Conservation (phyloP, 2,888 invertebrate genomes). For the Gryllus longicercus region DNA sequence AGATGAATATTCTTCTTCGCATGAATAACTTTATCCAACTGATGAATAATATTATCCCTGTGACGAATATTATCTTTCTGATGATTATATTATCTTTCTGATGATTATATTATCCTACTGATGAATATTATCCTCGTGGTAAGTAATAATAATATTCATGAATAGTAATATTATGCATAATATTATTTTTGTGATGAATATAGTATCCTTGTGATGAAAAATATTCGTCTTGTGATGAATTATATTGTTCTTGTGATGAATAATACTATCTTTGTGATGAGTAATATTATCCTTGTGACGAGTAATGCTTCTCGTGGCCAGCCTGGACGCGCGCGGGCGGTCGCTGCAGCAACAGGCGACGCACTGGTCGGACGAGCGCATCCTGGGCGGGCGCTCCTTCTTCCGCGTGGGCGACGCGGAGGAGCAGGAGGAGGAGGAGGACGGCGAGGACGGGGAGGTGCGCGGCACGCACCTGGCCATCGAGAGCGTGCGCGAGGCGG, state of each 20-base stretch:
- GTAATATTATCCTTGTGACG: not conserved
- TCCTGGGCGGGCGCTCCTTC: conserved; percentile 44
- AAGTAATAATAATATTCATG: too few species aligned
- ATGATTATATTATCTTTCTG: too few species aligned
- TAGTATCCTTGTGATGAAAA: not conserved
- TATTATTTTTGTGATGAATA: not conserved
- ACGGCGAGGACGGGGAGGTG: not conserved
- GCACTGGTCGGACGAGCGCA: conserved; percentile 45
- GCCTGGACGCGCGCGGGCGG: conserved; percentile 44
- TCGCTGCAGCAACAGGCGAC: conserved; percentile 41
- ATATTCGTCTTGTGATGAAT: not conserved
- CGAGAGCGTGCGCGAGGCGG: conserved; percentile 43
- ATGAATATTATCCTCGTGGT: too few species aligned
- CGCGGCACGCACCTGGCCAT: conserved; percentile 42
- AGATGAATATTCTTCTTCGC: too few species aligned
- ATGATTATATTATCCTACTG: too few species aligned
- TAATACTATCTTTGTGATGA: not conserved
- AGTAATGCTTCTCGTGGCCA: conserved; percentile 26
- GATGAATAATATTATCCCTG: too few species aligned
- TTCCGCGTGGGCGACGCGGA: conserved; percentile 39
- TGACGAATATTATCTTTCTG: too few species aligned
- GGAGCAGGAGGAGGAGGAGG: not conserved
- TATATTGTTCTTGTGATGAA: not conserved
- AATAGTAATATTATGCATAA: too few species aligned
- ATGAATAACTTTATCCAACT: too few species aligned